These are phyloP conservation scores for Varanus salvator DNA, from an alignment of 2,113 vertebrate species.

Conservation along the genomic window DNA sequence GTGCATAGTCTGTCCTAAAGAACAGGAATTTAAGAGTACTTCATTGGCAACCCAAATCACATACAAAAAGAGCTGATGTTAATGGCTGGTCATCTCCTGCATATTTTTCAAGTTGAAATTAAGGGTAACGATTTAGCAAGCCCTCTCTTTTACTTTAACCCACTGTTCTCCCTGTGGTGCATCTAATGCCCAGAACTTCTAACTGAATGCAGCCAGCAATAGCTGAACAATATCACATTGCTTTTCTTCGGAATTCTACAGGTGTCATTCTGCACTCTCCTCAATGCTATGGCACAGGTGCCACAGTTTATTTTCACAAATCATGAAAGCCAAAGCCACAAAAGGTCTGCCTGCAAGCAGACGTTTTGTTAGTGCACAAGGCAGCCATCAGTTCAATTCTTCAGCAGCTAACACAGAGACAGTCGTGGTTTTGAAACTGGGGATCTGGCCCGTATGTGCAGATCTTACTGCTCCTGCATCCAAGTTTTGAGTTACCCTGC, in stretches of 20 bases:
- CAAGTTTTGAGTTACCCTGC: no score
- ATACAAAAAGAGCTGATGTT: no score
- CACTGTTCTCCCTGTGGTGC: not conserved
- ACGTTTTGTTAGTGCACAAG: not conserved
- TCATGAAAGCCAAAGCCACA: not conserved
- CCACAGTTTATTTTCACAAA: not conserved
- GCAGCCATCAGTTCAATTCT: not conserved
- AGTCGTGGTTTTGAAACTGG: not conserved
- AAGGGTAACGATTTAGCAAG: not conserved
- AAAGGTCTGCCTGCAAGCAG: not conserved
- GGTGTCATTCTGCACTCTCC: conserved; percentile 31
- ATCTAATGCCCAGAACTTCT: conserved; percentile 22
- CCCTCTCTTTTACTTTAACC: conserved; percentile 17
- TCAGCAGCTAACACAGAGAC: not conserved
- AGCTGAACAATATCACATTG: conserved; percentile 36
- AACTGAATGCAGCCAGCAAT: conserved; percentile 61
- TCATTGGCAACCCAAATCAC: no score
- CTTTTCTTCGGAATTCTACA: conserved; percentile 17
- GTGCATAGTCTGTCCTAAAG: not conserved
- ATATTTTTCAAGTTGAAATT: not conserved
- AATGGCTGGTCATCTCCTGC: not conserved
- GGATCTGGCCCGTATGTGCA: not conserved
- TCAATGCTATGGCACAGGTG: not conserved
- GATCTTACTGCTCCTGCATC: not conserved
- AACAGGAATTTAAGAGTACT: not conserved